These are phyloP conservation scores for Coranthus polyacanthus DNA, from an alignment of 2,797 vertebrate genomes.

Conservation along the genomic window DNA sequence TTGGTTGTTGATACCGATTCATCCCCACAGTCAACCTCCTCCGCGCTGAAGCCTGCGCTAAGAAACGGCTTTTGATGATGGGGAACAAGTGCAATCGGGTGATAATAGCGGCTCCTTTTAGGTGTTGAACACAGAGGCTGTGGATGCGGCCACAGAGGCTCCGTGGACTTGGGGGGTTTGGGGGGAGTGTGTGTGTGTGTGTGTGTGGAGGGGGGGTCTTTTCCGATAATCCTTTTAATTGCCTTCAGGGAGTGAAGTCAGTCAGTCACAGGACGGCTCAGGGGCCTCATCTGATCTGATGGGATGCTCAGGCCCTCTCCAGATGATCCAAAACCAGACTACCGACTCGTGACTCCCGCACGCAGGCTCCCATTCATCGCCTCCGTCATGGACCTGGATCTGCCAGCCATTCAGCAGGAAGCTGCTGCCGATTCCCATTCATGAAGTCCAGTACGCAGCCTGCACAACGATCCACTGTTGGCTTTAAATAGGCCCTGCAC, in stretches of 20 bases:
- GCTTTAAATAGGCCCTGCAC: constrained; percentile 64
- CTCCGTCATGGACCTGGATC: constrained; percentile 39
- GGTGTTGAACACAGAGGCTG: neutral
- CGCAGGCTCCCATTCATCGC: constrained; percentile 69
- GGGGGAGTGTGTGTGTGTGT: no score
- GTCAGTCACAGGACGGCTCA: constrained; percentile 29
- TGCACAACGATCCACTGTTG: constrained; percentile 55
- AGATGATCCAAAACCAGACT: constrained; percentile 35
- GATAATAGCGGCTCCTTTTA: neutral
- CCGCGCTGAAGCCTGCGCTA: neutral
- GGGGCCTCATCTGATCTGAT: constrained; percentile 27
- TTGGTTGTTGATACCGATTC: constrained; percentile 34
- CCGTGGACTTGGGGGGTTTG: neutral
- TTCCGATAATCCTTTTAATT: constrained; percentile 66
- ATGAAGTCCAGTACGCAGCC: constrained; percentile 72
- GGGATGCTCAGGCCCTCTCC: constrained; percentile 34
- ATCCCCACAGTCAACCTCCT: constrained; percentile 30
- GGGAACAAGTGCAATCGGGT: constrained; percentile 39
- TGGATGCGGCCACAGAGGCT: constrained; percentile 2
- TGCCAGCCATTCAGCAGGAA: constrained; percentile 74
- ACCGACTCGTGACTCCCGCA: constrained; percentile 42
- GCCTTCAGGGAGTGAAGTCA: constrained; percentile 47
- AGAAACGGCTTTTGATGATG: neutral
- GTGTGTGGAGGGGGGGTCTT: constrained; percentile 24
- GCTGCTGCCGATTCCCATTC: constrained; percentile 71